A percentile compares a stretch with the other conserved stretches of the same genome.
These are phyloP conservation scores for Lithobates sylvaticus DNA, from an alignment of 2,797 vertebrate species.

Conservation along the genomic window DNA sequence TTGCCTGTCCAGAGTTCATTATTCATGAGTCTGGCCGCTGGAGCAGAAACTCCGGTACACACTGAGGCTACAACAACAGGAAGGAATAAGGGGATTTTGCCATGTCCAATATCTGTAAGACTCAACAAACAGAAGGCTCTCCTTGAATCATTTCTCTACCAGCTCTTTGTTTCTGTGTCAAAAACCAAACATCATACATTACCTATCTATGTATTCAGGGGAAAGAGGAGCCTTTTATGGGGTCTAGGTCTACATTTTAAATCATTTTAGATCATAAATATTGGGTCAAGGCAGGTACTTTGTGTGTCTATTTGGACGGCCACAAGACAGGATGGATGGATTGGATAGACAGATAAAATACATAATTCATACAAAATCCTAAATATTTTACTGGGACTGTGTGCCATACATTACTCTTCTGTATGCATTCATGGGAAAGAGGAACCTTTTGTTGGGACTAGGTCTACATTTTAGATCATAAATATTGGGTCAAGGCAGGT, in stretches of 20 bases:
- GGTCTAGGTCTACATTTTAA: not conserved
- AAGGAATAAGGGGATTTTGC: not conserved
- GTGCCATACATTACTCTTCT: too few relatives aligned
- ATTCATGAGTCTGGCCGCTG: conserved; percentile 53
- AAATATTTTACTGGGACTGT: too few relatives aligned
- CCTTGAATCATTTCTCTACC: not conserved
- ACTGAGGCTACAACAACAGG: conserved; percentile 25
- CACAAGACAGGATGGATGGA: too few relatives aligned
- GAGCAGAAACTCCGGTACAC: conserved; percentile 29
- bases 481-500: too few relatives aligned
- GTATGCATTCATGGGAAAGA: too few relatives aligned
- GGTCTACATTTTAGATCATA: too few relatives aligned
- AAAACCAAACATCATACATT: not conserved
- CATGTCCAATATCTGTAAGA: conserved; percentile 15
- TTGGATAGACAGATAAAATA: too few relatives aligned
- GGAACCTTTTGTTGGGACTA: too few relatives aligned
- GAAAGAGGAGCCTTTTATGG: too few relatives aligned
- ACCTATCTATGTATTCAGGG: not conserved
- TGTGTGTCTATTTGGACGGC: fast-evolving
- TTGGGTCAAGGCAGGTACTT: too few relatives aligned
- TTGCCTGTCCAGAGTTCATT: conserved; percentile 50
- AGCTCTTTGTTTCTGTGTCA: not conserved
- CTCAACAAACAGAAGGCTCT: conserved; percentile 31
- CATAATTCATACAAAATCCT: too few relatives aligned
- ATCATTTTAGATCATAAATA: too few relatives aligned